phyloP scores from a whole-genome alignment of 2,888 invertebrate species.

The Hipparchia sbordonii region DNA sequence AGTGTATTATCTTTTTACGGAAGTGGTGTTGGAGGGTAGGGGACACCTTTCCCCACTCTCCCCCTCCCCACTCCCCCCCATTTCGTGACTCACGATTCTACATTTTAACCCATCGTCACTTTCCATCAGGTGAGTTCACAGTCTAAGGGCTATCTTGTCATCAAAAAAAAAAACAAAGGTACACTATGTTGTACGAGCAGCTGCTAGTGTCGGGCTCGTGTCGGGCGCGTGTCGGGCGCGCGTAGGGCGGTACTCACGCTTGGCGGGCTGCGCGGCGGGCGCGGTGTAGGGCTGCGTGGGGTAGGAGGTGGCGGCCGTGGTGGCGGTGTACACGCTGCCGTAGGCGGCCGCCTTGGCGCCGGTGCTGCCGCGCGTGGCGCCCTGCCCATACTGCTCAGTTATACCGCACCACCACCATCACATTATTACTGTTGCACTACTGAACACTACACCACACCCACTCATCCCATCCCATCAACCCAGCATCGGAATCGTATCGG shows the following conservation, averaged over 20 bases:
- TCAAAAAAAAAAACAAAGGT: too few relatives aligned
- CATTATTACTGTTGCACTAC: slow-evolving; percentile 12
- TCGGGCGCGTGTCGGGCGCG: too few relatives aligned
- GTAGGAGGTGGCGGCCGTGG: slow-evolving; percentile 77
- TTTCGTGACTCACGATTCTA: too few relatives aligned
- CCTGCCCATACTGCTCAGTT: slow-evolving; percentile 57
- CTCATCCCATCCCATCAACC: not conserved
- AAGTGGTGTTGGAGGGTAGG: too few relatives aligned
- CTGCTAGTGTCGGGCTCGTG: too few relatives aligned
- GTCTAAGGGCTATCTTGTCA: too few relatives aligned
- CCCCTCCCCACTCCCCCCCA: too few relatives aligned
- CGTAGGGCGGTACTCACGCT: slow-evolving; percentile 75
- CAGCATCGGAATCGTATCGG: not conserved
- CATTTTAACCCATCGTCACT: too few relatives aligned
- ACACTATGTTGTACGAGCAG: too few relatives aligned
- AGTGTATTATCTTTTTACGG: too few relatives aligned
- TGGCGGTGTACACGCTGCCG: slow-evolving; percentile 84
- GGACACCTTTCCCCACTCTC: too few relatives aligned
- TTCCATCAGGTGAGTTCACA: too few relatives aligned
- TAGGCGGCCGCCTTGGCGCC: slow-evolving; percentile 85
- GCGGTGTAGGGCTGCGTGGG: slow-evolving; percentile 80
- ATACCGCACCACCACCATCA: slow-evolving; percentile 18
- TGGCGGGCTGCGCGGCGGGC: slow-evolving; percentile 82
- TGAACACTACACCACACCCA: not conserved
- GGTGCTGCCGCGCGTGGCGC: slow-evolving; percentile 74